These are phyloP conservation scores for Erinaceus europaeus DNA, from an alignment of 2,113 vertebrate species.

Conservation along the genomic window DNA sequence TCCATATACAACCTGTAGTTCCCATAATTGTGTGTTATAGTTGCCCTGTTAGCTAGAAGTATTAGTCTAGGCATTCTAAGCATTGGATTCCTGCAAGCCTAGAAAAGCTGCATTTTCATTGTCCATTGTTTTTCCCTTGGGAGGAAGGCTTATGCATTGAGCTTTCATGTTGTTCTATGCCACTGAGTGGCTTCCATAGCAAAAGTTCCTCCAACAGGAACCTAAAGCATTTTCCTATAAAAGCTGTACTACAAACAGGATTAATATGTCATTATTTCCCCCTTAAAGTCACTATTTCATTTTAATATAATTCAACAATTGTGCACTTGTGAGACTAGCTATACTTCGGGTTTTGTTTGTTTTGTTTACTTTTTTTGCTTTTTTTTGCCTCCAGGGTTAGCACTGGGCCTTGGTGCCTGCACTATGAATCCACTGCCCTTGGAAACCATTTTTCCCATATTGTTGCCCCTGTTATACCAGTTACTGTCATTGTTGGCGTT, in stretches of 20 bases:
- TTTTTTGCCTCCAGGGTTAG: too few species aligned
- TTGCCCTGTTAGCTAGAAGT: background rate
- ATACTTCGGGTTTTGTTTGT: too few species aligned
- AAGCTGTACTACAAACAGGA: background rate
- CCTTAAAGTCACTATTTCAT: background rate
- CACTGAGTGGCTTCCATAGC: background rate
- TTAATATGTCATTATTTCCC: background rate
- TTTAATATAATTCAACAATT: slow-evolving; percentile 16
- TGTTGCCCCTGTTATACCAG: too few species aligned
- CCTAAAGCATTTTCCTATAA: background rate
- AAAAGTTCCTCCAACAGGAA: background rate
- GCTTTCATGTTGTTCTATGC: background rate
- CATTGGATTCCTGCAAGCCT: background rate
- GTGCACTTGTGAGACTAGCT: background rate
- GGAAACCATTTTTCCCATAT: too few species aligned
- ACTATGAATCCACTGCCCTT: too few species aligned
- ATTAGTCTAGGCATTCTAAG: background rate
- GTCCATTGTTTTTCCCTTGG: background rate
- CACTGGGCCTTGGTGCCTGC: too few species aligned
- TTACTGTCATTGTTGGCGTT: too few species aligned
- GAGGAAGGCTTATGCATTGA: background rate
- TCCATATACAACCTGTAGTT: background rate
- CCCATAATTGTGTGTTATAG: background rate
- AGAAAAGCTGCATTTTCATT: background rate
- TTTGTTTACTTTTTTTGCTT: too few species aligned